Conservation (phyloP, 2,888 invertebrate genomes). For the Thecophora atra region DNA sequence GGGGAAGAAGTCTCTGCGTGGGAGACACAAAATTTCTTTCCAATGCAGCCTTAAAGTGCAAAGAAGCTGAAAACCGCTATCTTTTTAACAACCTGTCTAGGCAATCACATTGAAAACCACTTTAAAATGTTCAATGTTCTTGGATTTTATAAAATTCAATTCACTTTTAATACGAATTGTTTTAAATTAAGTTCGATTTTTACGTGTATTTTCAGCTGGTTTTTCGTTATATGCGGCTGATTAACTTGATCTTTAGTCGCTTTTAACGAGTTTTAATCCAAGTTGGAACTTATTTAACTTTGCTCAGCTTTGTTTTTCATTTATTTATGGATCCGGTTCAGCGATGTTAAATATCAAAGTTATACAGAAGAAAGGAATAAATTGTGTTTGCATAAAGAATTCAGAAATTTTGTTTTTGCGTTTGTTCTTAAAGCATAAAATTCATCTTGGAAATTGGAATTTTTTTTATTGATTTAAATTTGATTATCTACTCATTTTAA, state of each 20-base stretch:
- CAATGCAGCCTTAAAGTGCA: too few relatives aligned
- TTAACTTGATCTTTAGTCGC: conserved; percentile 8
- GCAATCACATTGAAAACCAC: neutral
- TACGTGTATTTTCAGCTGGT: neutral
- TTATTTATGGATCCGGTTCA: neutral
- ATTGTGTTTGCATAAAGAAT: neutral
- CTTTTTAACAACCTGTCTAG: neutral
- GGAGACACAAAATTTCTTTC: neutral
- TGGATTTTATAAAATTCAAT: neutral
- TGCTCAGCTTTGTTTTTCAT: too few relatives aligned
- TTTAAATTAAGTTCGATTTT: neutral
- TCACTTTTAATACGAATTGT: neutral
- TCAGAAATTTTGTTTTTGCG: neutral
- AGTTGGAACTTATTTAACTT: too few relatives aligned
- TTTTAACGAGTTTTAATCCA: neutral
- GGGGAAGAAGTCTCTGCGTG: too few relatives aligned
- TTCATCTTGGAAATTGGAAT: too few relatives aligned
- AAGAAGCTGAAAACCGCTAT: neutral
- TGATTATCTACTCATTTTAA: too few relatives aligned
- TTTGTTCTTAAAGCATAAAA: too few relatives aligned
- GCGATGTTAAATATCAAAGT: conserved; percentile 8
- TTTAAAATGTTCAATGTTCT: neutral
- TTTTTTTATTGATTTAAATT: too few relatives aligned
- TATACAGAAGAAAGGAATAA: conserved; percentile 1
- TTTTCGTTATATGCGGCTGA: neutral